Evolutionary conservation across 2,888 invertebrate genomes (phyloP).

Genomic region (Xanthia icteritia): DNA sequence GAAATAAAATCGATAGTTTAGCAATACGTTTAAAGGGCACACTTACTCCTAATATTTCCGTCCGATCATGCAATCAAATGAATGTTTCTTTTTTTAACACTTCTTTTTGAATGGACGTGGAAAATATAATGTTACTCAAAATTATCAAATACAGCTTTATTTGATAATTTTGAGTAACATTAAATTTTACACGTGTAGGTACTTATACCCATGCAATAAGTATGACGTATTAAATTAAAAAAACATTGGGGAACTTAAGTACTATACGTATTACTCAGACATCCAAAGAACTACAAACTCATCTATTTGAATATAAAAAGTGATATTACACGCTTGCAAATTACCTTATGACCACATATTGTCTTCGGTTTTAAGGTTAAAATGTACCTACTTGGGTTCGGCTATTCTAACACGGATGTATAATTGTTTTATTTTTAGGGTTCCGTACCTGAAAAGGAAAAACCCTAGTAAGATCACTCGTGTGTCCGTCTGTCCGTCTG

Average conservation of each 20-base stretch:
- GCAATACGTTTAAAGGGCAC: background rate
- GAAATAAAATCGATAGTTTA: background rate
- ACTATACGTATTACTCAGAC: slow-evolving; percentile 16
- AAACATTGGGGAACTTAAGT: slow-evolving; percentile 1
- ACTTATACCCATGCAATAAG: background rate
- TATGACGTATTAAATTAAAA: background rate
- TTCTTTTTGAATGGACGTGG: background rate
- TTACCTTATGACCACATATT: slow-evolving; percentile 58
- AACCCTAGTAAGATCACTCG: too few species aligned
- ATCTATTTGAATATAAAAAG: slow-evolving; percentile 45
- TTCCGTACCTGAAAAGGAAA: too few species aligned
- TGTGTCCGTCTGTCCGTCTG: too few species aligned
- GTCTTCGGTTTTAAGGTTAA: slow-evolving; percentile 55
- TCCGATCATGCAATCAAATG: background rate
- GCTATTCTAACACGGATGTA: slow-evolving; percentile 60
- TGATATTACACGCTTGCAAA: slow-evolving; percentile 49
- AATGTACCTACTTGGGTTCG: slow-evolving; percentile 30
- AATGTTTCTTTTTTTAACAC: too few species aligned
- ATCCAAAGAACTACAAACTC: slow-evolving; percentile 44
- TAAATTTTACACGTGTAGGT: background rate
- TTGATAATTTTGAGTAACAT: background rate
- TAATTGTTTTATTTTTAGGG: slow-evolving; percentile 26
- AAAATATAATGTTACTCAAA: too few species aligned
- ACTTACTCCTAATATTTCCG: background rate
- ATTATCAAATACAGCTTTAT: too few species aligned